phyloP scores from a whole-genome alignment of 2,113 vertebrate species.

The Rana temporaria region DNA sequence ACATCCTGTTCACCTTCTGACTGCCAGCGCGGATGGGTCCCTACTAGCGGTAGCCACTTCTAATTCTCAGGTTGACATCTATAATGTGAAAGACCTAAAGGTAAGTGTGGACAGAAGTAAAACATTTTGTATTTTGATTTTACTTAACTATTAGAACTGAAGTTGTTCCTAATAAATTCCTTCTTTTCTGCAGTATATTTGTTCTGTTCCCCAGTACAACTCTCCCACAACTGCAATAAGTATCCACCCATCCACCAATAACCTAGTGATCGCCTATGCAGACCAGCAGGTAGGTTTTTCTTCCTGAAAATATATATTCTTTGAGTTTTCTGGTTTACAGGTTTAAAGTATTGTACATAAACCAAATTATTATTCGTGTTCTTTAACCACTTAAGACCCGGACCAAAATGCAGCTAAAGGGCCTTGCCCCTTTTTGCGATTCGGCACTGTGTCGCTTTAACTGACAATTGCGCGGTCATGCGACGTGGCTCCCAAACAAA shows the following conservation, averaged over 20 bases:
- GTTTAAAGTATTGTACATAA: too few species aligned
- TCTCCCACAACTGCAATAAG: slow-evolving; percentile 86
- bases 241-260: slow-evolving; percentile 82
- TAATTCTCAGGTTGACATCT: slow-evolving; percentile 80
- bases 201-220: slow-evolving; percentile 80
- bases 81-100: slow-evolving; percentile 79
- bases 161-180: not conserved
- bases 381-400: too few species aligned
- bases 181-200: slow-evolving; percentile 76
- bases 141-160: too few species aligned
- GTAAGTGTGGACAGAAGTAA: slow-evolving; percentile 66
- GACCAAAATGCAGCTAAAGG: too few species aligned
- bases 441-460: too few species aligned
- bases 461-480: too few species aligned
- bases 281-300: slow-evolving; percentile 84
- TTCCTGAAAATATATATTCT: too few species aligned
- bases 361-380: too few species aligned
- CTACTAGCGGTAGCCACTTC: slow-evolving; percentile 84
- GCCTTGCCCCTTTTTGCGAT: too few species aligned
- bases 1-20: slow-evolving; percentile 82
- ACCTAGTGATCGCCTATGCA: slow-evolving; percentile 83
- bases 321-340: too few species aligned
- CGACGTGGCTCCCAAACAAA: too few species aligned
- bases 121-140: too few species aligned
- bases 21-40: slow-evolving; percentile 77